phyloP scores from a whole-genome alignment of 2,797 vertebrate genomes.

The Danio choprae region DNA sequence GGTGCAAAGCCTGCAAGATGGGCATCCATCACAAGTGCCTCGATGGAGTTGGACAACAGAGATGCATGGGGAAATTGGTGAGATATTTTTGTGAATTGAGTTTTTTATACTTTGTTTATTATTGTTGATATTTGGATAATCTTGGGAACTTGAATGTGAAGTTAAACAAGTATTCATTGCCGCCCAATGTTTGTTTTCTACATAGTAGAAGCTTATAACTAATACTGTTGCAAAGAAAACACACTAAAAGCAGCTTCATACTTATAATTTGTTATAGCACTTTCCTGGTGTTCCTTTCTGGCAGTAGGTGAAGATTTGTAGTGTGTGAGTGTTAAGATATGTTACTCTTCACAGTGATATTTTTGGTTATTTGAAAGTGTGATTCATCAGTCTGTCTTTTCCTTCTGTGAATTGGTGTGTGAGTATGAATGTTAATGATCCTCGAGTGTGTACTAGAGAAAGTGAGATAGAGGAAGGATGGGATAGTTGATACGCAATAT shows the following conservation, averaged over 20 bases:
- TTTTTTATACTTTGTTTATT: not conserved
- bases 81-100: constrained; percentile 64
- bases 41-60: constrained; percentile 88
- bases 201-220: not conserved
- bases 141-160: constrained; percentile 9
- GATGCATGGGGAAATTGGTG: constrained; percentile 98
- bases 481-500: constrained; percentile 21
- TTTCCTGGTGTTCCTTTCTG: constrained; percentile 3
- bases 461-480: constrained; percentile 30
- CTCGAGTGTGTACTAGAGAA: constrained; percentile 10
- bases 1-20: constrained; percentile 99
- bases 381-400: constrained; percentile 67
- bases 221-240: not conserved
- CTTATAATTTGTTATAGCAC: not conserved
- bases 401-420: constrained; percentile 45
- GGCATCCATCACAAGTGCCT: constrained; percentile 97
- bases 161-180: not conserved
- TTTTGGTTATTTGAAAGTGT: constrained; percentile 44
- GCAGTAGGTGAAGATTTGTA: constrained; percentile 9
- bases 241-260: constrained; percentile 6
- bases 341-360: constrained; percentile 39
- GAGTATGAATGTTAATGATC: constrained; percentile 56
- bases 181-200: constrained; percentile 9
- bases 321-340: constrained; percentile 24
- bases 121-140: not conserved